Base-by-base conservation (phyloP, 2,113 vertebrate species). In the Miniopterus natalensis region DNA sequence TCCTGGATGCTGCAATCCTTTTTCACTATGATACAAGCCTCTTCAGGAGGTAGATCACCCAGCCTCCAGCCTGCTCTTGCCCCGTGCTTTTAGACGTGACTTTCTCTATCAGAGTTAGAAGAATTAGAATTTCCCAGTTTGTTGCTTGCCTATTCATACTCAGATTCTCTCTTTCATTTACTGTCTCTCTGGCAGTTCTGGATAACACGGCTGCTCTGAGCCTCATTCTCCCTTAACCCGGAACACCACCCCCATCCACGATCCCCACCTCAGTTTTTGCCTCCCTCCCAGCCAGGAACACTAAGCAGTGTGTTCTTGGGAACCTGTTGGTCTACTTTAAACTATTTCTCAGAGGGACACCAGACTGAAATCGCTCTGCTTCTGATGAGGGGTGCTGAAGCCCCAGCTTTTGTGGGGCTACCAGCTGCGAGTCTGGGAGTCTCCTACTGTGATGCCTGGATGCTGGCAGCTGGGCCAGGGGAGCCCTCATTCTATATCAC, bases 1-100 rank as follows among this genome's bases (percentile, higher is more conserved):
- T 95, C 94, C 88, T 93, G 61, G 92, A 42, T 79, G 53, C 80
- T 49, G 5, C 9, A 0, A 84, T 29, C 81, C n/a, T 68, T 68
- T 90, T 66, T 79, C 29, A 20, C 85, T 81, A 53, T 66, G 47
- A 5, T 65, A 25, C 1, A 4, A 51, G 40, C 47, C 85, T 95
- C 87, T 94, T 78, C 11, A 17, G 86, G 55, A 88, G 49, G 55
- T 65, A 40, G 29, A 17, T 47, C 47, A 3, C 55, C 59, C 65
- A 53, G 63, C 53, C 47, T 78, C 74, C 66, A 70, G 15, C 51
- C 90, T n/a, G 47, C 42, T 95, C 9, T 74, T 61, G 29, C 45
- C 85, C 42, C 21, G 0, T 92, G 75, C 29, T 92, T 86, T 49
- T 49, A 53, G 47, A 77, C 53, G 74, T 53, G 74, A 77, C 74